These are phyloP conservation scores for Mechanitis mazaeus DNA, from an alignment of 2,888 invertebrate genomes.

Conservation along the genomic window DNA sequence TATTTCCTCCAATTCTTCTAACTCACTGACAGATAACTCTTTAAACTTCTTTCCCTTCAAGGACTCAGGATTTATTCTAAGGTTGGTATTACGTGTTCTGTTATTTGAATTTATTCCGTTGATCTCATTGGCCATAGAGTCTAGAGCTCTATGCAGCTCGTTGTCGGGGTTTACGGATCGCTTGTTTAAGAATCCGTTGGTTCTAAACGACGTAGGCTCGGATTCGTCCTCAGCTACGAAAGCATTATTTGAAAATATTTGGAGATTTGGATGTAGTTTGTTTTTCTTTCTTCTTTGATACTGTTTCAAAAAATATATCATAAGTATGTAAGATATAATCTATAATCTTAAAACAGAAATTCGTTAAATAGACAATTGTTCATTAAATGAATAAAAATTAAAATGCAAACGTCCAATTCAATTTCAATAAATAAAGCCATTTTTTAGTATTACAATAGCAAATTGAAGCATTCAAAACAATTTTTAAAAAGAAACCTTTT, in stretches of 20 bases:
- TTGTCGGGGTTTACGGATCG: conserved; percentile 54
- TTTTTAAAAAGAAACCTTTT: too few species aligned
- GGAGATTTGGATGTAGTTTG: conserved; percentile 37
- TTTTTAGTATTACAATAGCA: too few species aligned
- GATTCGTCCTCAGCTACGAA: conserved; percentile 36
- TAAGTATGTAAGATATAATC: too few species aligned
- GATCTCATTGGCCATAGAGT: conserved; percentile 55
- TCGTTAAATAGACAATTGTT: too few species aligned
- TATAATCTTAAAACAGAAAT: too few species aligned
- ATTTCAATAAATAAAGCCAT: too few species aligned
- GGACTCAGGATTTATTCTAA: conserved; percentile 37
- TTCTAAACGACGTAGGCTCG: conserved; percentile 35
- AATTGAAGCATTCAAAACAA: too few species aligned
- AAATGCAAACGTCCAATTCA: too few species aligned
- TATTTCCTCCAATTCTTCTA: conserved; percentile 54
- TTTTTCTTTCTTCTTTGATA: conserved; percentile 23
- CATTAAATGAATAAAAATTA: too few species aligned
- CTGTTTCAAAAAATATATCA: conserved; percentile 13
- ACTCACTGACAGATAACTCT: conserved; percentile 50
- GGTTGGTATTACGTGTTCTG: conserved; percentile 16
- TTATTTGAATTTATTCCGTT: conserved; percentile 32
- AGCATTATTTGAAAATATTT: conserved; percentile 50
- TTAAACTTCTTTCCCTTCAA: conserved; percentile 56
- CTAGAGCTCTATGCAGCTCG: conserved; percentile 53
- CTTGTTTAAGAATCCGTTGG: conserved; percentile 55